A percentile compares a stretch with the other conserved stretches of the same genome.
Evolutionary conservation across 2,113 vertebrate genomes (phyloP).

Genomic region (Pogona vitticeps): DNA sequence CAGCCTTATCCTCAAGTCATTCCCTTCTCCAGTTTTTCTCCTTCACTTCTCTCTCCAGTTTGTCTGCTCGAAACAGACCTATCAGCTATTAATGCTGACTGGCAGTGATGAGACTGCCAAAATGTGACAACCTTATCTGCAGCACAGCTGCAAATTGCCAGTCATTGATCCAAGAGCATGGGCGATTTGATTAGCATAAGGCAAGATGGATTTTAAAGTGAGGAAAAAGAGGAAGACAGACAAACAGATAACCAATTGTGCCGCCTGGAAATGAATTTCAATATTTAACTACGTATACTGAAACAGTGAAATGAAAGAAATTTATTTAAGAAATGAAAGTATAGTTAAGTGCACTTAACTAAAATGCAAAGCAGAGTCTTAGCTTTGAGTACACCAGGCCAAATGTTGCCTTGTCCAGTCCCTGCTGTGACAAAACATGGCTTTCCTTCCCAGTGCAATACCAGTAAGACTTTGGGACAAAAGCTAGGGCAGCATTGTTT

Average conservation of each 20-base stretch:
- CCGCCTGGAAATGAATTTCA: constrained; percentile 30
- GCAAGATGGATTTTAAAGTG: constrained; percentile 59
- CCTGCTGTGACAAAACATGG: background rate
- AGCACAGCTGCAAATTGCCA: constrained; percentile 74
- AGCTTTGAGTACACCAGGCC: background rate
- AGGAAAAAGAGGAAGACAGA: background rate
- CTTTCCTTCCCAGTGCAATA: background rate
- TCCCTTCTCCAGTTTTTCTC: constrained; percentile 32
- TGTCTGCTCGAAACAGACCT: constrained; percentile 62
- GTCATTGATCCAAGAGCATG: constrained; percentile 68
- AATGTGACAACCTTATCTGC: constrained; percentile 75
- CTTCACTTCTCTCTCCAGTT: constrained; percentile 63
- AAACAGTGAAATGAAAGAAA: background rate
- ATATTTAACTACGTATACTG: background rate
- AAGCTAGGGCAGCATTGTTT: too few relatives aligned
- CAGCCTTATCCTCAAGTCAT: background rate
- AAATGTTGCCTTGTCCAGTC: background rate
- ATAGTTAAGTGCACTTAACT: background rate
- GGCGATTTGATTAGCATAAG: constrained; percentile 67
- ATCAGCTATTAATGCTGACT: constrained; percentile 73
- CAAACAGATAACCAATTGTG: constrained; percentile 48
- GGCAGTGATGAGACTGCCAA: constrained; percentile 69
- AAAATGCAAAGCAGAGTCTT: background rate
- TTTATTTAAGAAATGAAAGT: background rate
- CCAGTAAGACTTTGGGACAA: background rate